Conservation (phyloP, 2,888 invertebrate genomes). For the Synergus laeviventris region DNA sequence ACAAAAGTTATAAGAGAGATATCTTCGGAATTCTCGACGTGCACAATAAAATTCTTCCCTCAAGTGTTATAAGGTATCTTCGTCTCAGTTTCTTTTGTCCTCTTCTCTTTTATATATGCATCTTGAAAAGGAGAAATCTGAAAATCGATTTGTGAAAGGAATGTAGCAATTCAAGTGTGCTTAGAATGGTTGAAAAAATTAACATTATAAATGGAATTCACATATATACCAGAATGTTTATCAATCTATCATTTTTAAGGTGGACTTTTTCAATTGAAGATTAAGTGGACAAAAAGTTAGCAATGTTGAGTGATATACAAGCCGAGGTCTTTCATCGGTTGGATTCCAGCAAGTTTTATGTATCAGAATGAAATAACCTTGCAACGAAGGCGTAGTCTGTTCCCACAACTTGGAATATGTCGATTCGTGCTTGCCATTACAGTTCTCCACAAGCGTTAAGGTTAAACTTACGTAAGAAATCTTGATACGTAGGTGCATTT, state of each 20-base stretch:
- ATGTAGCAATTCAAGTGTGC: neutral
- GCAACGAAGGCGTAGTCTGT: constrained; percentile 66
- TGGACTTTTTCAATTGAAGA: neutral
- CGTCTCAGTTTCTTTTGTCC: neutral
- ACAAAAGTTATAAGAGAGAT: neutral
- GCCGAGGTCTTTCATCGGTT: constrained; percentile 52
- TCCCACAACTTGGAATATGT: constrained; percentile 51
- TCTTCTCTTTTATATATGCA: neutral
- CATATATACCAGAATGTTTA: neutral
- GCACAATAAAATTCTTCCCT: neutral
- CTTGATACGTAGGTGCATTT: constrained; percentile 43
- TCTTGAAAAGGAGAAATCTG: neutral
- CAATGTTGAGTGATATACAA: constrained; percentile 10
- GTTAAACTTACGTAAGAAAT: constrained; percentile 55
- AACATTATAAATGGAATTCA: neutral
- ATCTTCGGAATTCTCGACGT: neutral
- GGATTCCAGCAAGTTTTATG: constrained; percentile 55
- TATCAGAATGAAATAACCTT: constrained; percentile 59
- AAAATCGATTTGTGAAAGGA: neutral
- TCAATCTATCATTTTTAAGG: constrained; percentile 11
- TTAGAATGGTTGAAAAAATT: neutral
- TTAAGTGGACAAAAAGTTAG: neutral
- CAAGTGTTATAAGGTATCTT: constrained; percentile 5
- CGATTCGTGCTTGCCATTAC: constrained; percentile 53
- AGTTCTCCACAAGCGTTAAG: constrained; percentile 56